Evolutionary conservation across 2,888 invertebrate species (phyloP).

Genomic region (Chalcosyrphus nemorum): DNA sequence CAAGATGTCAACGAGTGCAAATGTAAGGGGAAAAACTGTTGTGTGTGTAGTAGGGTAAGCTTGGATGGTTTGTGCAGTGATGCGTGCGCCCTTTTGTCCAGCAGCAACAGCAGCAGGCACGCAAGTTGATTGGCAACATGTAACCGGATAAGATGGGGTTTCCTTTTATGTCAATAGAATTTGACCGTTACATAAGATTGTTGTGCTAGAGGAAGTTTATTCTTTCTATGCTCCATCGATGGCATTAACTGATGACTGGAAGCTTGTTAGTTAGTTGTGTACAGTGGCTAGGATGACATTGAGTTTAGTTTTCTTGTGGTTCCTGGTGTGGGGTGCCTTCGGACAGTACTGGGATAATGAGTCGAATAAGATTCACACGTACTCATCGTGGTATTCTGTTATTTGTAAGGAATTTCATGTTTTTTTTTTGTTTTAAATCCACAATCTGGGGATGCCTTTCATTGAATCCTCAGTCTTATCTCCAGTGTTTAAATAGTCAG

Average conservation of each 20-base stretch:
- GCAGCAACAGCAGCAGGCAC: neutral
- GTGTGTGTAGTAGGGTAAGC: neutral
- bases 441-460: too few relatives aligned
- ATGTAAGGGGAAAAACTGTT: conserved; percentile 87
- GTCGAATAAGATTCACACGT: conserved; percentile 72
- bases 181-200: conserved; percentile 59
- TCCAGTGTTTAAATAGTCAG: too few relatives aligned
- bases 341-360: conserved; percentile 74
- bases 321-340: conserved; percentile 26
- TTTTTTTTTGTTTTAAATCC: neutral
- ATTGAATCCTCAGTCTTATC: too few relatives aligned
- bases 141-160: conserved; percentile 62
- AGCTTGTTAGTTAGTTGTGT: conserved; percentile 37
- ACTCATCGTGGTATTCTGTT: conserved; percentile 74
- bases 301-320: conserved; percentile 54
- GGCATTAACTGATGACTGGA: neutral
- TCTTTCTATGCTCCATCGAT: conserved; percentile 24
- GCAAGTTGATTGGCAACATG: neutral
- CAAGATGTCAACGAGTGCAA: conserved; percentile 96
- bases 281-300: conserved; percentile 52
- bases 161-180: conserved; percentile 64
- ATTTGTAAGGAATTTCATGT: conserved; percentile 70
- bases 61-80: conserved; percentile 27
- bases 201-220: conserved; percentile 24
- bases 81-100: conserved; percentile 46